phyloP scores from a whole-genome alignment of 2,113 vertebrate genomes.

The Albula glossodonta region DNA sequence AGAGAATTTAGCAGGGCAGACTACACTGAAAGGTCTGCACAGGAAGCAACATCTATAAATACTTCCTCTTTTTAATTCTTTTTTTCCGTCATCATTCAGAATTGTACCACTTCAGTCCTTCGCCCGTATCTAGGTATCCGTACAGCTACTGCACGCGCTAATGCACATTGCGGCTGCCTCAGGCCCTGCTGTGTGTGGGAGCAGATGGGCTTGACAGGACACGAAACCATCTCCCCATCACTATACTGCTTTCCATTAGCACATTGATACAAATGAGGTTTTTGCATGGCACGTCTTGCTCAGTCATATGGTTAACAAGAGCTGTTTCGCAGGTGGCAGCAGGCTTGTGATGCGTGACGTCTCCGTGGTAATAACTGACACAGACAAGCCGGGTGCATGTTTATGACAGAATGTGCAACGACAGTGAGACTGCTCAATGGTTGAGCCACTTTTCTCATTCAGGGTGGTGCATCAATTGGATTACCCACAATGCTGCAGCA shows the following conservation, averaged over 20 bases:
- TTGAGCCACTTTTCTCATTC: neutral
- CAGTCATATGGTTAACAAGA: neutral
- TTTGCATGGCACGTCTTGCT: neutral
- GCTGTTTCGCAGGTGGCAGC: neutral
- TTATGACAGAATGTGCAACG: neutral
- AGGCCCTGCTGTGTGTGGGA: no score
- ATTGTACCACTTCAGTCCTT: neutral
- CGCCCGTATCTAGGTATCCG: neutral
- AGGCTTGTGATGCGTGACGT: neutral
- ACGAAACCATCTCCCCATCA: neutral
- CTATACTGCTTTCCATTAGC: neutral
- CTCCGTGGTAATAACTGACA: neutral
- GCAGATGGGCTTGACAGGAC: neutral
- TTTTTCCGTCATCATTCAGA: neutral
- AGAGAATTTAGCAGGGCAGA: neutral
- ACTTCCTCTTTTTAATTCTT: neutral
- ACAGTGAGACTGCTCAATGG: neutral
- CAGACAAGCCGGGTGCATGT: no score
- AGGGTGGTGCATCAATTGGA: neutral
- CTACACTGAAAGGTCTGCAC: neutral
- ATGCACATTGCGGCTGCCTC: neutral
- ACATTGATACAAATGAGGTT: neutral
- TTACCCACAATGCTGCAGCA: neutral
- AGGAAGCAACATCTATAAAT: neutral
- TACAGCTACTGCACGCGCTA: neutral